Percentiles rank a stretch among this genome's conserved stretches.
Evolutionary conservation across 1,140 invertebrate genomes (phyloP).

Genomic region (Apis mellifera): Amel_HAv3.1 CM009931.2:6632501-6633000

Average conservation of each 20-base stretch:
- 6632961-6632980: neutral
- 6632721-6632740: neutral
- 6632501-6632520: conserved; percentile 12
- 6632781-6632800: neutral
- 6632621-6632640: neutral
- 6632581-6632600: neutral
- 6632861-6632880: neutral
- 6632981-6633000: neutral
- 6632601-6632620: neutral
- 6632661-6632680: neutral
- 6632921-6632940: neutral
- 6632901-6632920: neutral
- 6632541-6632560: neutral
- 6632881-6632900: neutral
- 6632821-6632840: neutral
- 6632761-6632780: neutral
- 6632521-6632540: neutral
- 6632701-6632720: neutral
- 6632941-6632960: neutral
- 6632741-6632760: neutral
- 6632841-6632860: neutral
- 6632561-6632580: too few species aligned
- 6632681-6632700: neutral
- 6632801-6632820: neutral
- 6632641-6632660: neutral